These are phyloP conservation scores for Cyanocitta stelleri DNA, from an alignment of 2,113 vertebrate genomes.

Conservation along the genomic window DNA sequence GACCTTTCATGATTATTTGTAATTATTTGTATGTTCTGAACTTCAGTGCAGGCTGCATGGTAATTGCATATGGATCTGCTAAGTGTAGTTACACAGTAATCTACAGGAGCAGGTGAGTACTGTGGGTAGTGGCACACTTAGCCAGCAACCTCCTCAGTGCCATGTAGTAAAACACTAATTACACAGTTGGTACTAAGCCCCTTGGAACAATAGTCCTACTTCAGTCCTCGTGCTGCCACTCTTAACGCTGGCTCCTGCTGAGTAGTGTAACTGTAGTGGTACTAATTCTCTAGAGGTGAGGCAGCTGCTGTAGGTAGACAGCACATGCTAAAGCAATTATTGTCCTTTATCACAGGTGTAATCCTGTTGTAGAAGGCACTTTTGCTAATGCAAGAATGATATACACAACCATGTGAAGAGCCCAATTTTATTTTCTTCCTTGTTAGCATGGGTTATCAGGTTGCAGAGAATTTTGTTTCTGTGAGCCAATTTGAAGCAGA, in stretches of 20 bases:
- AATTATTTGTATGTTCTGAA: constrained; percentile 49
- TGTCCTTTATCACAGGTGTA: neutral
- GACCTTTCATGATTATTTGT: neutral
- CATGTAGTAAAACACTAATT: neutral
- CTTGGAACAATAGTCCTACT: neutral
- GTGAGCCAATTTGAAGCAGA: neutral
- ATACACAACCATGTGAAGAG: neutral
- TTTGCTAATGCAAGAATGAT: neutral
- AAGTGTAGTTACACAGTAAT: constrained; percentile 40
- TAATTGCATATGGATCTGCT: constrained; percentile 36
- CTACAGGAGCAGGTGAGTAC: constrained; percentile 3
- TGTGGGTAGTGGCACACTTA: neutral
- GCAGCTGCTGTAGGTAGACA: neutral
- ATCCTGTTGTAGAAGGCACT: neutral
- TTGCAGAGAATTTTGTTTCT: neutral
- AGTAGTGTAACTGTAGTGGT: neutral
- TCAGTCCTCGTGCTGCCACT: neutral
- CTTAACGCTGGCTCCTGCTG: neutral
- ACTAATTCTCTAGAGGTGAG: neutral
- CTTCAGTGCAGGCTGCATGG: constrained; percentile 35
- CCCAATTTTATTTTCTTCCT: neutral
- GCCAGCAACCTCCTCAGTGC: neutral
- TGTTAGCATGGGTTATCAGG: neutral
- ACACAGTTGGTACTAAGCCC: neutral
- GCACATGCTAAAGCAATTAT: neutral